Evolutionary conservation across 2,888 invertebrate genomes (phyloP).

Genomic region (Dasypolia templi): DNA sequence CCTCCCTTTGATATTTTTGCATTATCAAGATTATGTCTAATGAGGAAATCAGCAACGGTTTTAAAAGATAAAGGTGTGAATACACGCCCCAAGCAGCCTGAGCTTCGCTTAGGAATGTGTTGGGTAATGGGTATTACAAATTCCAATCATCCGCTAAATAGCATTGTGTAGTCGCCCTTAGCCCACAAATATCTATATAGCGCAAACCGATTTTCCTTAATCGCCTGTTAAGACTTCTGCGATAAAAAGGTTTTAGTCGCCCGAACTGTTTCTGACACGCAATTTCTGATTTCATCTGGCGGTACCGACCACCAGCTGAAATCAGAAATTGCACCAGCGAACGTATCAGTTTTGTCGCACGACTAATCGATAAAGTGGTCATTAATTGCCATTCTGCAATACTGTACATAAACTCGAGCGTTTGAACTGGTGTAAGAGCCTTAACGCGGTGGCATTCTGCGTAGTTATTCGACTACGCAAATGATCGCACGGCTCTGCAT

Average conservation of each 20-base stretch:
- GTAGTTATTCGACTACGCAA: constrained; percentile 24
- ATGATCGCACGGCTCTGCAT: constrained; percentile 23
- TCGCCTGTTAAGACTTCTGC: constrained; percentile 44
- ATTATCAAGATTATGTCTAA: constrained; percentile 33
- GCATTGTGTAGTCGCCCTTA: constrained; percentile 46
- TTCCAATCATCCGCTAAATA: constrained; percentile 54
- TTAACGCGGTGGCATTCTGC: constrained; percentile 13
- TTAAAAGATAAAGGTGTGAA: constrained; percentile 46
- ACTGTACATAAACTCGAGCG: constrained; percentile 2
- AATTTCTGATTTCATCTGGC: constrained; percentile 27
- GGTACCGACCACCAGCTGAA: no score
- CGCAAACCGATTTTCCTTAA: constrained; percentile 45
- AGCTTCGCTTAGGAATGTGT: constrained; percentile 44
- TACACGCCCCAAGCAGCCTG: constrained; percentile 27
- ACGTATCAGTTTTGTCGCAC: constrained; percentile 15
- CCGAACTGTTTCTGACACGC: constrained; percentile 14
- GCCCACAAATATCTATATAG: constrained; percentile 43
- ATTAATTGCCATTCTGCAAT: constrained; percentile 28
- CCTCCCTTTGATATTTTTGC: constrained; percentile 19
- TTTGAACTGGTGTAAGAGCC: constrained; percentile 13
- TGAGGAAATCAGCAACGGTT: constrained; percentile 45
- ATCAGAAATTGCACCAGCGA: no score
- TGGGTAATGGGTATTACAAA: constrained; percentile 47
- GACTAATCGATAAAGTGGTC: constrained; percentile 27
- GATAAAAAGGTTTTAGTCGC: constrained; percentile 32